A percentile compares a stretch with the other conserved stretches of the same genome.
Evolutionary conservation across 2,888 invertebrate species (phyloP).

Genomic region (Oasisia sp.): DNA sequence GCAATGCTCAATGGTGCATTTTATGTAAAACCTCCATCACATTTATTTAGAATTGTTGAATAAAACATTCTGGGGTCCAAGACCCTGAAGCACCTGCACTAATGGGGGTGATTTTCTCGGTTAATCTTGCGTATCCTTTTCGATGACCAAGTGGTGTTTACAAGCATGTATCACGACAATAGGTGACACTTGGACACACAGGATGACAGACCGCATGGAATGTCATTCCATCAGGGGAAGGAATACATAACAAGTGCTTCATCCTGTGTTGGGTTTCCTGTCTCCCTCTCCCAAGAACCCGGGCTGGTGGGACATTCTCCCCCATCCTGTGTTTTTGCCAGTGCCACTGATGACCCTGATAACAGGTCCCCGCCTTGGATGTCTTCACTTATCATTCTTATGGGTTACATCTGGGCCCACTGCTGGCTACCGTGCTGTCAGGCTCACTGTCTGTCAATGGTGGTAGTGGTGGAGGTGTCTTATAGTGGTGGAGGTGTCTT

Average conservation of each 20-base stretch:
- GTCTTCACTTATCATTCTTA: not conserved
- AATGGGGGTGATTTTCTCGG: not conserved
- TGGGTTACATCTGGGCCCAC: not conserved
- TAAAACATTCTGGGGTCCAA: not conserved
- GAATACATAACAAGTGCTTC: slow-evolving; percentile 11
- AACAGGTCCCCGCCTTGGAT: not conserved
- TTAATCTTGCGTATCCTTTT: not conserved
- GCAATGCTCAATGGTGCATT: too few relatives aligned
- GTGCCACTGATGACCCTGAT: slow-evolving; percentile 5
- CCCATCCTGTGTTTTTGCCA: not conserved
- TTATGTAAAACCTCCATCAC: too few relatives aligned
- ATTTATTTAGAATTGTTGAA: too few relatives aligned
- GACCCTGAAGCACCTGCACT: not conserved
- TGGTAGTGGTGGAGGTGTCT: too few relatives aligned
- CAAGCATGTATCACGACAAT: not conserved
- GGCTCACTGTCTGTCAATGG: not conserved
- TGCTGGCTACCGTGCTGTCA: not conserved
- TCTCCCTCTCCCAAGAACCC: not conserved
- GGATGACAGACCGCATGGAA: not conserved
- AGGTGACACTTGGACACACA: not conserved
- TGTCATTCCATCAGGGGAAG: not conserved
- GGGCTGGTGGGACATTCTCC: slow-evolving; percentile 9
- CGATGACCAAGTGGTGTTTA: not conserved
- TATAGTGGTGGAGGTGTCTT: too few relatives aligned
- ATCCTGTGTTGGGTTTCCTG: not conserved